A percentile compares a stretch with the other conserved stretches of the same genome.
phyloP scores from a whole-genome alignment of 2,797 vertebrate genomes.

The Micrastur ruficollis region DNA sequence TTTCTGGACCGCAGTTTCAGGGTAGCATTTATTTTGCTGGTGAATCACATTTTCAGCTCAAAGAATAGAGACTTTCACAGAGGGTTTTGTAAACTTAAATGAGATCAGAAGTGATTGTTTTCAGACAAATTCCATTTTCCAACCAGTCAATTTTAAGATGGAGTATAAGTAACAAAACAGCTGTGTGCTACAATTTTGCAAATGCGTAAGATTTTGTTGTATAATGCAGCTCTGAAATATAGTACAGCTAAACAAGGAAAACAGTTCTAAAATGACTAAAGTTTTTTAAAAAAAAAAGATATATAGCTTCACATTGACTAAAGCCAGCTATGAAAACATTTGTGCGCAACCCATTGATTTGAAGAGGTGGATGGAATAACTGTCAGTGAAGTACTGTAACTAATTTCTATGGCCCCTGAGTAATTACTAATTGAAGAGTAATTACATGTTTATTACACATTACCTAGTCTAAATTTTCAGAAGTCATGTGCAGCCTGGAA shows the following conservation, averaged over 20 bases:
- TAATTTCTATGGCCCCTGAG: background rate
- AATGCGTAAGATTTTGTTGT: slow-evolving; percentile 23
- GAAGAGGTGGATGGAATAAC: background rate
- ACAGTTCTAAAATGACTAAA: slow-evolving; percentile 18
- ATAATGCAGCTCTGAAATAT: slow-evolving; percentile 6
- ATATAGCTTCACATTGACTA: background rate
- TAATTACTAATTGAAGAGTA: background rate
- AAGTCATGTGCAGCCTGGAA: background rate
- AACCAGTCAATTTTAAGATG: slow-evolving; percentile 42
- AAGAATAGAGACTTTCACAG: background rate
- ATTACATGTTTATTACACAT: background rate
- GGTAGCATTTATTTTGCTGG: slow-evolving; percentile 12
- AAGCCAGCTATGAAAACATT: background rate
- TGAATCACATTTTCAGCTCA: slow-evolving; percentile 23
- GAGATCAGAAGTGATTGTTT: slow-evolving; percentile 49
- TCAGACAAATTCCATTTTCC: slow-evolving; percentile 62
- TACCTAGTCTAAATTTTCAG: background rate
- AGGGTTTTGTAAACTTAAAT: background rate
- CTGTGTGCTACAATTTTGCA: slow-evolving; percentile 31
- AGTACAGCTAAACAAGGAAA: background rate
- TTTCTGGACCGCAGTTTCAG: slow-evolving; percentile 15
- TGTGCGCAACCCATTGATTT: background rate
- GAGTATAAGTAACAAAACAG: slow-evolving; percentile 29
- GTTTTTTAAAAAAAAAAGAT: background rate
- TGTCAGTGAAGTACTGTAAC: background rate